Percentiles rank a stretch among this genome's conserved stretches.
Evolutionary conservation across 1,140 invertebrate species (phyloP).

Genomic region (Diplogasteroides magnus): DNA sequence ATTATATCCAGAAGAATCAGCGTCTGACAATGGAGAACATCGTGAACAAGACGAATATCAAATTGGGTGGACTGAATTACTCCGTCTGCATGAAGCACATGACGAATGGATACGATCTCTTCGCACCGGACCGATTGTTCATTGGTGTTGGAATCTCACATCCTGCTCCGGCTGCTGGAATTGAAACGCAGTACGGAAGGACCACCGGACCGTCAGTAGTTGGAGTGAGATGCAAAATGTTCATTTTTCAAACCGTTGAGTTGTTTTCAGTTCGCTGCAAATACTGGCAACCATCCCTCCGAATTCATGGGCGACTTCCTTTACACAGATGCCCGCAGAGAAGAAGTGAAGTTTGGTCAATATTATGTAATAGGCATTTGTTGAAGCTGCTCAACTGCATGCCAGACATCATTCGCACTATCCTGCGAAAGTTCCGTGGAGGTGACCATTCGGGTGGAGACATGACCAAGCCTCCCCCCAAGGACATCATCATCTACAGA

Average conservation of each 20-base stretch:
- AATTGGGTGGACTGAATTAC: conserved; percentile 37
- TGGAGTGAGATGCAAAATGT: conserved; percentile 15
- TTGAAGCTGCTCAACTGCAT: conserved; percentile 9
- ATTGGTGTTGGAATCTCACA: conserved; percentile 33
- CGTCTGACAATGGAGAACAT: neutral
- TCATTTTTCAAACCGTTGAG: too few species aligned
- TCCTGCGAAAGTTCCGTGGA: conserved; percentile 10
- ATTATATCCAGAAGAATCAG: neutral
- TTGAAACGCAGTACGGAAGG: neutral
- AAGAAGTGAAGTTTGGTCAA: conserved; percentile 15
- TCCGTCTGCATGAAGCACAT: conserved; percentile 6
- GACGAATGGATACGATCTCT: conserved; percentile 6
- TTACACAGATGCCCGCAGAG: conserved; percentile 17
- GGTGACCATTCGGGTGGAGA: neutral
- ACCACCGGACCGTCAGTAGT: conserved; percentile 17
- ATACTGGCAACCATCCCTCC: conserved; percentile 14
- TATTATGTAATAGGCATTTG: neutral
- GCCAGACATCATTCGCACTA: conserved; percentile 12
- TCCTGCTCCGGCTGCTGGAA: conserved; percentile 22
- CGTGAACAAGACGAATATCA: conserved; percentile 26
- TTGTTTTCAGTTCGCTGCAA: conserved; percentile 27
- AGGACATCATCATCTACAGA: conserved; percentile 30
- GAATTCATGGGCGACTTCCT: conserved; percentile 36
- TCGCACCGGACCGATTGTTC: conserved; percentile 21
- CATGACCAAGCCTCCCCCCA: neutral